Base-by-base conservation (phyloP, 2,113 vertebrate genomes). In the Guaruba guarouba region DNA sequence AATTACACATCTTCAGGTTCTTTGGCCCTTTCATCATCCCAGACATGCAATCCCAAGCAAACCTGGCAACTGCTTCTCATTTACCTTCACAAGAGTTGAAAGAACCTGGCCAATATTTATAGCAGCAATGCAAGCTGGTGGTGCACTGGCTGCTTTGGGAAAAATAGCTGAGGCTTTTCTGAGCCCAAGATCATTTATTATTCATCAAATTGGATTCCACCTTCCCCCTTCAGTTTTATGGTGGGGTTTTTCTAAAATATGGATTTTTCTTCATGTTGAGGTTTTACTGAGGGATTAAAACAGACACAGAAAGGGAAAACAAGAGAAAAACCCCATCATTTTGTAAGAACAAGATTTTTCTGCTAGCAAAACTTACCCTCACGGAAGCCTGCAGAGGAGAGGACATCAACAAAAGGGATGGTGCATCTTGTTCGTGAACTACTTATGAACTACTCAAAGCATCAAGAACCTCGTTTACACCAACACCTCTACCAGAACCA, bases 121-220 rank as follows among this genome's bases (percentile, higher is more conserved):
- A 86, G 86, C 80, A 96, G 94, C 85, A 77, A 51, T 90, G 39
- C 63, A 54, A 68, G 76, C 61, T 39, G n/a, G 63, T 8, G 82
- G 59, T 27, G 39, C 62, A 71, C 33, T 1, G 8, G 23, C 67
- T 82, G 90, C 85, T 80, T 86, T 71, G 68, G 80, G 88, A 90
- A 93, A 91, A 95, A 95, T 10, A 93, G 88, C 71, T 86, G 87
- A 90, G 79, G 82, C 43, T 95, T 90, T 88, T 64, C 92, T 28
- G 66, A 90, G 86, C 75, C 44, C 5, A 5, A 49, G 24, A 92
- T 80, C 82, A 62, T 74, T 86, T 73, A 67, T 78, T 88, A 88
- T 84, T 93, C 51, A 83, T 78, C 76, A 90, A 35, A 86, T 35
- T 63, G 82, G 80, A 74, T 84, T 94, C 20, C 80, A 85, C 44